Percentiles rank a stretch among this genome's conserved stretches.
Evolutionary conservation across 2,888 invertebrate genomes (phyloP).

Genomic region (Timema cristinae): DNA sequence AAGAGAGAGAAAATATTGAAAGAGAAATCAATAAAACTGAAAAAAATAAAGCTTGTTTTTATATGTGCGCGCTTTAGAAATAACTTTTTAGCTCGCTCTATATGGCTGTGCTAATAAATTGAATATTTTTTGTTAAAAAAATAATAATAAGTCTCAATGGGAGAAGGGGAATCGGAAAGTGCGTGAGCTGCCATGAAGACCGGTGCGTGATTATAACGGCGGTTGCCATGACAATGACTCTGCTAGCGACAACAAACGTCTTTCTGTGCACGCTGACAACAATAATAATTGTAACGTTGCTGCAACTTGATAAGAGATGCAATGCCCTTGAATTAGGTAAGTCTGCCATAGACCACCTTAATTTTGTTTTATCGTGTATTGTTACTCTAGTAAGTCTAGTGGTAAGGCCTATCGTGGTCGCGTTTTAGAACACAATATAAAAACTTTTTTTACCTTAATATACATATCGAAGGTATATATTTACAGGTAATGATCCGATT

Average conservation of each 20-base stretch:
- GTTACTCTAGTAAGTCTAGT: no score
- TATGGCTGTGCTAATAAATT: constrained; percentile 6
- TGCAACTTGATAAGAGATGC: constrained; percentile 17
- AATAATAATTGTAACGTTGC: constrained; percentile 15
- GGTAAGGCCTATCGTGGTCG: no score
- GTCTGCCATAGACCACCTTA: background rate
- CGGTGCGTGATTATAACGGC: constrained; percentile 21
- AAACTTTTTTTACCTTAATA: no score
- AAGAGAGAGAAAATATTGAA: no score
- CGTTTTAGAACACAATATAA: no score
- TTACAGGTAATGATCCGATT: no score
- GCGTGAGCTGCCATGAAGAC: constrained; percentile 28
- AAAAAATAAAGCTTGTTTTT: no score
- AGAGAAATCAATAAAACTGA: no score
- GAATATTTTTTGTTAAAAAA: background rate
- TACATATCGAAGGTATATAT: no score
- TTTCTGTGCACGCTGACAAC: constrained; percentile 15
- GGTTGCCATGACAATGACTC: constrained; percentile 24
- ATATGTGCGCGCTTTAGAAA: no score
- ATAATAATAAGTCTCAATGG: background rate
- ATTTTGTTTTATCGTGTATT: no score
- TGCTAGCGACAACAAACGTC: constrained; percentile 18
- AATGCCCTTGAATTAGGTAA: constrained; percentile 24
- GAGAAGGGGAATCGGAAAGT: constrained; percentile 2
- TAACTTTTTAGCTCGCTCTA: no score